These are phyloP conservation scores for Atrichornis clamosus DNA, from an alignment of 2,113 vertebrate species.

Conservation along the genomic window DNA sequence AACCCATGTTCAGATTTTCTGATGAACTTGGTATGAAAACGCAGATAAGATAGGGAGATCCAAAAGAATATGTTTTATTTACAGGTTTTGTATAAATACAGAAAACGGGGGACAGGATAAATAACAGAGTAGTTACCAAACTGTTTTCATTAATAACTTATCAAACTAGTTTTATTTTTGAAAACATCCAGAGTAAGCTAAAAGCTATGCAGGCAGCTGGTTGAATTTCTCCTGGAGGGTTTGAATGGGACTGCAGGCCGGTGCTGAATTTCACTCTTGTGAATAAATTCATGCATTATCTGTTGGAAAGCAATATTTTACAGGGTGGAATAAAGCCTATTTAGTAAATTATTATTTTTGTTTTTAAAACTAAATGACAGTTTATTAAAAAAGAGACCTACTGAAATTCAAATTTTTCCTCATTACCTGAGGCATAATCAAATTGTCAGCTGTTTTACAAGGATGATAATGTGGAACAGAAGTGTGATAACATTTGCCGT, in stretches of 20 bases:
- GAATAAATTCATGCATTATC: conserved; percentile 26
- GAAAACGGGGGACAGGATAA: not conserved
- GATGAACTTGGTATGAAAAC: not conserved
- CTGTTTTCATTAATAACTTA: conserved; percentile 59
- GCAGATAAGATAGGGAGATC: not conserved
- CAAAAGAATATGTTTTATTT: conserved; percentile 28
- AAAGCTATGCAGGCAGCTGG: conserved; percentile 48
- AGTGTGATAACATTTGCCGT: not conserved
- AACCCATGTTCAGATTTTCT: not conserved
- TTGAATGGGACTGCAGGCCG: conserved; percentile 32
- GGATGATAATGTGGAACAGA: conserved; percentile 21
- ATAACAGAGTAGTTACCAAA: conserved; percentile 13
- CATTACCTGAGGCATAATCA: conserved; percentile 55
- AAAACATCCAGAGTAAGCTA: conserved; percentile 14
- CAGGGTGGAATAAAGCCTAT: conserved; percentile 32
- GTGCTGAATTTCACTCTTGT: conserved; percentile 44
- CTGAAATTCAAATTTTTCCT: conserved; percentile 29
- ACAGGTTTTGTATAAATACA: conserved; percentile 3
- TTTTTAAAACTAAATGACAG: conserved; percentile 50
- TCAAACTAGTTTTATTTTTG: conserved; percentile 29
- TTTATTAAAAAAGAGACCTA: conserved; percentile 46
- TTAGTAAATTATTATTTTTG: conserved; percentile 57
- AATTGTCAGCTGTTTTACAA: conserved; percentile 42
- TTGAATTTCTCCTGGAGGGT: conserved; percentile 53
- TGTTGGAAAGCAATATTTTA: not conserved